phyloP scores from a whole-genome alignment of 2,888 invertebrate species.

The Opisthograptis luteolata region DNA sequence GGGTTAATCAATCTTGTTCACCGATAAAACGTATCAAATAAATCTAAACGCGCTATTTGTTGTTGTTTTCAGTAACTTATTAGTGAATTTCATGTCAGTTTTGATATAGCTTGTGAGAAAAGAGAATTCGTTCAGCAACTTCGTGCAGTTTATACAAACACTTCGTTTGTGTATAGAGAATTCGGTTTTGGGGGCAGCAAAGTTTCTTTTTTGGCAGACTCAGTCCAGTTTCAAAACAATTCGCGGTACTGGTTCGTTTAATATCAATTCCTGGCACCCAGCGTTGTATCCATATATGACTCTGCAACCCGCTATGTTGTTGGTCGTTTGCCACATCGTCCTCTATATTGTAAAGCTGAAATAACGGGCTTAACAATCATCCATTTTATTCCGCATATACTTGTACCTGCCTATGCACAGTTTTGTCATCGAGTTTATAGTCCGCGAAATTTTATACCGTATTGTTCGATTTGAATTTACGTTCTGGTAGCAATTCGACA shows the following conservation, averaged over 20 bases:
- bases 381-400: conserved; percentile 42
- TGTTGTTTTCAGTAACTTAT: too few relatives aligned
- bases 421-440: conserved; percentile 38
- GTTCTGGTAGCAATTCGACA: conserved; percentile 25
- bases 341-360: conserved; percentile 52
- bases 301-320: conserved; percentile 22
- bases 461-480: conserved; percentile 39
- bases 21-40: too few relatives aligned
- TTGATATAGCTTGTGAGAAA: not conserved
- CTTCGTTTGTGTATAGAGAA: not conserved
- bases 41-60: too few relatives aligned
- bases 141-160: not conserved
- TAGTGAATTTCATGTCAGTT: too few relatives aligned
- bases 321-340: conserved; percentile 43
- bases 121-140: not conserved
- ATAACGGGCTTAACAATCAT: conserved; percentile 52
- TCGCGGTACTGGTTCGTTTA: conserved; percentile 29
- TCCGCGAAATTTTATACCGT: conserved; percentile 33
- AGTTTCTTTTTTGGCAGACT: conserved; percentile 24
- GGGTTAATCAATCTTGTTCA: not conserved
- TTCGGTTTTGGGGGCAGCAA: conserved; percentile 7
- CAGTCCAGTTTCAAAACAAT: conserved; percentile 26
- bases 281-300: conserved; percentile 7
- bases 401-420: conserved; percentile 34
- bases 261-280: conserved; percentile 27